Evolutionary conservation across 1,140 invertebrate species (phyloP).

Genomic region (Mactra quadrangularis): DNA sequence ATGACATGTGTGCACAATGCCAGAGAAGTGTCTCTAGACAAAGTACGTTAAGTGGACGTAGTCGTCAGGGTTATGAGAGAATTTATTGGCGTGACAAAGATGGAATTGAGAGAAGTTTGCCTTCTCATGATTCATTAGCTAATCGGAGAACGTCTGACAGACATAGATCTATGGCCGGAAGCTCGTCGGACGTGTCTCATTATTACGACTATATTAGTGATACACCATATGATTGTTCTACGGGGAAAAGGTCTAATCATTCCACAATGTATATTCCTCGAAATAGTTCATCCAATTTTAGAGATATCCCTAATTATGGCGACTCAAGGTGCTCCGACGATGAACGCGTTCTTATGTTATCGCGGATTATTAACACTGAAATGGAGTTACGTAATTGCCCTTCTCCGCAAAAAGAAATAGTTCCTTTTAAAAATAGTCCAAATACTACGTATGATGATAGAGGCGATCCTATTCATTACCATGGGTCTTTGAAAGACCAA

Average conservation of each 20-base stretch:
- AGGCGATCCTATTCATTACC: slow-evolving; percentile 19
- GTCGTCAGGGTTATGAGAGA: slow-evolving; percentile 56
- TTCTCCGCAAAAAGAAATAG: slow-evolving; percentile 38
- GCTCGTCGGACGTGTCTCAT: slow-evolving; percentile 58
- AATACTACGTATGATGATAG: neutral
- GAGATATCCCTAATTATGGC: slow-evolving; percentile 30
- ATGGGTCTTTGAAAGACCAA: slow-evolving; percentile 16
- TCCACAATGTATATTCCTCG: slow-evolving; percentile 53
- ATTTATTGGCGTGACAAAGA: slow-evolving; percentile 55
- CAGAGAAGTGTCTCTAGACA: slow-evolving; percentile 27
- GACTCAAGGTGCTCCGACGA: slow-evolving; percentile 53
- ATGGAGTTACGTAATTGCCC: slow-evolving; percentile 23
- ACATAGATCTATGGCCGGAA: slow-evolving; percentile 55
- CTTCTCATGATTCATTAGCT: slow-evolving; percentile 39
- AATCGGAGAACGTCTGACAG: slow-evolving; percentile 48
- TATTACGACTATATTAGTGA: slow-evolving; percentile 62
- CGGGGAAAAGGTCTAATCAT: slow-evolving; percentile 47
- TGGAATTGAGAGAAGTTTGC: slow-evolving; percentile 23
- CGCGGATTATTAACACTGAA: slow-evolving; percentile 40
- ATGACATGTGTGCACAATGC: slow-evolving; percentile 55
- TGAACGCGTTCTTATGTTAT: slow-evolving; percentile 37
- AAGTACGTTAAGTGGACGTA: slow-evolving; percentile 49
- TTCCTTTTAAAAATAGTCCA: slow-evolving; percentile 25
- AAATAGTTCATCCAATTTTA: slow-evolving; percentile 55
- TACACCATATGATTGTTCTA: slow-evolving; percentile 46